Evolutionary conservation across 1,140 invertebrate genomes (phyloP).

Genomic region (Arctopsyche grandis): DNA sequence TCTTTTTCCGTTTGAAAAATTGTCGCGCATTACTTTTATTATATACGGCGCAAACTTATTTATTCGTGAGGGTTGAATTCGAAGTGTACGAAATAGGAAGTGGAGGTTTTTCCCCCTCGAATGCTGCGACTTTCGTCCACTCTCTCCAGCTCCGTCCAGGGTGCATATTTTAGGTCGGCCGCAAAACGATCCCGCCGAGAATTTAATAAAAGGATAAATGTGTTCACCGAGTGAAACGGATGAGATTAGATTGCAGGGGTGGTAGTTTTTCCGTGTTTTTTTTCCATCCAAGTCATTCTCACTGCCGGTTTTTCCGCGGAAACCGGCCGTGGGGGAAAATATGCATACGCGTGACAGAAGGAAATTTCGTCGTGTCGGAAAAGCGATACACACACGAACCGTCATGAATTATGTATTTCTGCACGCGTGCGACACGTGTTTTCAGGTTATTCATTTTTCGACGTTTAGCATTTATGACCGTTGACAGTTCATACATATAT

Average conservation of each 20-base stretch:
- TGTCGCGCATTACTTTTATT: too few relatives aligned
- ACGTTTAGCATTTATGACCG: too few relatives aligned
- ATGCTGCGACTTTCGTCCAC: background rate
- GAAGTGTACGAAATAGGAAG: background rate
- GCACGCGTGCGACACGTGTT: background rate
- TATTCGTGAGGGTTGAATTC: too few relatives aligned
- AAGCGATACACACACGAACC: background rate
- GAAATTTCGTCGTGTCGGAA: background rate
- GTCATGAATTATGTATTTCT: background rate
- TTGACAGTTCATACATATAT: background rate
- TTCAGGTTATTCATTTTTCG: background rate
- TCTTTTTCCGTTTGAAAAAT: too few relatives aligned
- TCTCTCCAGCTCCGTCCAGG: constrained; percentile 27
- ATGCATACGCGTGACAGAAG: background rate
- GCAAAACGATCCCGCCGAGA: constrained; percentile 49
- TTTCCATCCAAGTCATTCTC: constrained; percentile 18
- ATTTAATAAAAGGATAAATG: constrained; percentile 55
- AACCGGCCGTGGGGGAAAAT: constrained; percentile 12
- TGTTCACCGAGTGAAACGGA: constrained; percentile 51
- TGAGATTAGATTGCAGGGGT: constrained; percentile 50
- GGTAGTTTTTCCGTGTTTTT: constrained; percentile 23
- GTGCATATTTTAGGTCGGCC: constrained; percentile 51
- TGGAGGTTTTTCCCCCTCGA: background rate
- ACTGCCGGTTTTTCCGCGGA: background rate
- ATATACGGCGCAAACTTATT: too few relatives aligned